Evolutionary conservation across 2,888 invertebrate genomes (phyloP), one percentile per base, ranked within the genome.

Genomic region (Luperina testacea): DNA sequence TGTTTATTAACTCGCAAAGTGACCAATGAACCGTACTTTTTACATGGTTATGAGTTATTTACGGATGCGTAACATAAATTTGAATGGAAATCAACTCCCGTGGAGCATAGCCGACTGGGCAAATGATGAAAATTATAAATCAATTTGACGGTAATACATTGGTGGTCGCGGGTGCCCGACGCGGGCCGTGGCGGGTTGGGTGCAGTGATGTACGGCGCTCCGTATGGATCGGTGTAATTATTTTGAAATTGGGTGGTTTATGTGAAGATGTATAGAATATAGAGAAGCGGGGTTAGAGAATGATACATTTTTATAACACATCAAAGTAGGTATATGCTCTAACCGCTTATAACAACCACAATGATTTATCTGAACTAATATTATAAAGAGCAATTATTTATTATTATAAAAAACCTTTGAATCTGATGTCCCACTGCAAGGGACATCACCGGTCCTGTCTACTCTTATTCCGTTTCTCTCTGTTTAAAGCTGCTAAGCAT

Each of bases 81-180:
- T 87, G 76, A 87, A 90, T 90, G 85, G 76, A 76, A 90, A 89
- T 88, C 88, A 87, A 88, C 88, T 89, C 87, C 79, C 75, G 78
- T 68, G 75, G 81, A 76, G n/a, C 76, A 81, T 75, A 86, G 81
- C 85, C 83, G 86, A 89, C 79, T 84, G 88, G 79, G 85, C 84
- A 87, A 90, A 89, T 91, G 85, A 90, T 87, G 89, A 85, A 90
- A 91, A 90, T 91, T 90, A 89, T 90, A 90, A 92, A 92, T 92
- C 89, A 90, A 91, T 90, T 88, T 82, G 84, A 87, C 74, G 84
- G 86, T 89, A 87, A 89, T 91, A 87, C 78, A 84, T 89, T 87
- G 87, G 83, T 78, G 83, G 86, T 84, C 73, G 77, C 57, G 79
- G 63, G 65, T 38, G 42, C 48, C 75, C 79, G 67, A 76, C 42